Conservation (phyloP, 2,888 invertebrate genomes). For the Leucoma salicis region DNA sequence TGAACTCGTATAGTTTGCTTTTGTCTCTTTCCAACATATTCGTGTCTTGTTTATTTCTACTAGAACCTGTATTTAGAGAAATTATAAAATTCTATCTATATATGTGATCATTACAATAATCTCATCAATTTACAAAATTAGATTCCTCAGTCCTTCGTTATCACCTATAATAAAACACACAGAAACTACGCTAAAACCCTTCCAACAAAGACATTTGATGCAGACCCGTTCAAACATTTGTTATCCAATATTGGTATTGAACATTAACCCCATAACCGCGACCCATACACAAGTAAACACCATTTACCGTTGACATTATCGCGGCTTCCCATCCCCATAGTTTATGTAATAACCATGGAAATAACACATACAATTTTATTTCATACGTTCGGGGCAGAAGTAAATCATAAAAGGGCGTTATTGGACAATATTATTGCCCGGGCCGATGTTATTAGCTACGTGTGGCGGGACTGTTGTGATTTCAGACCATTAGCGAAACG, state of each 20-base stretch:
- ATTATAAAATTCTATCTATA: no score
- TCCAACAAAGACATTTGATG: constrained; percentile 5
- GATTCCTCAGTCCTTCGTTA: no score
- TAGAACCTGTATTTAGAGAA: no score
- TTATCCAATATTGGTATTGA: constrained; percentile 10
- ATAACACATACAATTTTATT: constrained; percentile 59
- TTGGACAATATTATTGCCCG: constrained; percentile 69
- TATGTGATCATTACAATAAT: no score
- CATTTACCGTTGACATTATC: constrained; percentile 7
- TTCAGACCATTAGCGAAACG: constrained; percentile 23
- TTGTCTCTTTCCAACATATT: no score
- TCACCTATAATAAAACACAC: not conserved
- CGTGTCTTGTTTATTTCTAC: no score
- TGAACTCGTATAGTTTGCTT: no score
- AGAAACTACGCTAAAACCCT: not conserved
- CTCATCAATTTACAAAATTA: no score
- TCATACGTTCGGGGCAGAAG: constrained; percentile 50
- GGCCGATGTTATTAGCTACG: constrained; percentile 53
- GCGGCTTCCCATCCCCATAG: constrained; percentile 8
- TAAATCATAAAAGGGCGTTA: constrained; percentile 71
- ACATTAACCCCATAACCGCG: constrained; percentile 11
- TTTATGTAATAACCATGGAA: constrained; percentile 28
- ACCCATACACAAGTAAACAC: constrained; percentile 16
- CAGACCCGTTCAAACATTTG: constrained; percentile 4
- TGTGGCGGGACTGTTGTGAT: constrained; percentile 28